Evolutionary conservation across 1,140 invertebrate genomes (phyloP), one percentile per base, ranked within the genome.

Genomic region (Drosophila baimaii): DNA sequence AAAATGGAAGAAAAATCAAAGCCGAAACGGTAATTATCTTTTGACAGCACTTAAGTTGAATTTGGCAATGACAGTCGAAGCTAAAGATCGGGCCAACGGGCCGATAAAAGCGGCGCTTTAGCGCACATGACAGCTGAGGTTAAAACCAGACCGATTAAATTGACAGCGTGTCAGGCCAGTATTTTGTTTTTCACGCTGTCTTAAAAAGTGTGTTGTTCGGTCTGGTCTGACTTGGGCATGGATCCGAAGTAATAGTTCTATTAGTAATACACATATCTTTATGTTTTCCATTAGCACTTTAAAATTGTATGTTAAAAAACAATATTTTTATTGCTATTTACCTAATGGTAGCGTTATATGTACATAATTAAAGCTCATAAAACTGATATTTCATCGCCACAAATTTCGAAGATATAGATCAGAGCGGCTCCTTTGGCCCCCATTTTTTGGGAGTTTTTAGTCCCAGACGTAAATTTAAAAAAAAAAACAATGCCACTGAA

Each of bases 21-120:
- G 79, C 65, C 61, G 71, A 79, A 83, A 77, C 76, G 84, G 83
- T 86, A 83, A 89, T 89, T 86, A 86, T 89, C 83, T 89, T 89
- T 89, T 86, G 83, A 86, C 83, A 86, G 84, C 83, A 83, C 76
- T 83, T 89, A 83, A 83, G 79, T 70, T 82, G 83, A 83, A 83
- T 86, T 86, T 88, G 79, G 76, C 66, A 79, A 69, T 77, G 79
- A 89, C 83, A 88, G 77, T 79, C 58, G 54, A 51, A 47, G 71
- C 63, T 66, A 69, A 81, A 72, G 64, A 73, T 79, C 64, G 71
- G 69, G 74, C 62, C 69, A 58, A 65, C 68, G 66, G 39, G 56
- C 54, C 71, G 63, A 76, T 81, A 83, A 79, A 79, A 71, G 63
- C 76, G 57, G 62, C 69, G 81, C 65, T 81, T 84, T 84, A 63